Conservation (phyloP, 2,113 vertebrate species). For the Cavia porcellus region DNA sequence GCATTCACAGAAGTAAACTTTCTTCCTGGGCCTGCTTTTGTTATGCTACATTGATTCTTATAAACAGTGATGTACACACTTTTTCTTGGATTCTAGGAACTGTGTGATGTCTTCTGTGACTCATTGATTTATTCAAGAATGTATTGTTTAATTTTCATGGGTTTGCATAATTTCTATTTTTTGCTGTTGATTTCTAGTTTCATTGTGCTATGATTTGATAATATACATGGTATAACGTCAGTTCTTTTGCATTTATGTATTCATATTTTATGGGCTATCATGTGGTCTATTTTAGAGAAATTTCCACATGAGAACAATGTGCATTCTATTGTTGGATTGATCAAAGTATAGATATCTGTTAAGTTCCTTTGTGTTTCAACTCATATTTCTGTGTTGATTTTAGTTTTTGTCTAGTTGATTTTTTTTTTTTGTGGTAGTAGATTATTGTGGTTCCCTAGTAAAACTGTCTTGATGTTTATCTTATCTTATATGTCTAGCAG, state of each 20-base stretch:
- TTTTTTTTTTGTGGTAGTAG: neutral
- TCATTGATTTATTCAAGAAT: neutral
- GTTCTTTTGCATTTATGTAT: neutral
- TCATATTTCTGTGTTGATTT: neutral
- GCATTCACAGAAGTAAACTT: neutral
- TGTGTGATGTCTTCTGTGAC: neutral
- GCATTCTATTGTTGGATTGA: neutral
- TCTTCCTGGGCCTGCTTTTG: neutral
- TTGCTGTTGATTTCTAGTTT: neutral
- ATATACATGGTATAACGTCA: neutral
- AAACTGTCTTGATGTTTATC: neutral
- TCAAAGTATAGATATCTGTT: neutral
- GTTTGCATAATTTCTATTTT: neutral
- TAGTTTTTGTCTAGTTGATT: neutral
- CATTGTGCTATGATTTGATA: neutral
- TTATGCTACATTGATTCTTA: neutral
- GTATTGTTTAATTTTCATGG: neutral
- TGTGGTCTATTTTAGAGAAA: neutral
- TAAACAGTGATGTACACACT: neutral
- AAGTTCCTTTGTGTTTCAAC: neutral
- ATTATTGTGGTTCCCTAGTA: neutral
- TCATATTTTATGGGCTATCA: neutral
- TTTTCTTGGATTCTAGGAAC: neutral
- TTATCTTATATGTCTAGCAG: neutral
- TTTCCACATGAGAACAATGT: neutral